A percentile compares a stretch with the other conserved stretches of the same genome.
phyloP scores from a whole-genome alignment of 2,797 vertebrate species.

The Semotilus atromaculatus region DNA sequence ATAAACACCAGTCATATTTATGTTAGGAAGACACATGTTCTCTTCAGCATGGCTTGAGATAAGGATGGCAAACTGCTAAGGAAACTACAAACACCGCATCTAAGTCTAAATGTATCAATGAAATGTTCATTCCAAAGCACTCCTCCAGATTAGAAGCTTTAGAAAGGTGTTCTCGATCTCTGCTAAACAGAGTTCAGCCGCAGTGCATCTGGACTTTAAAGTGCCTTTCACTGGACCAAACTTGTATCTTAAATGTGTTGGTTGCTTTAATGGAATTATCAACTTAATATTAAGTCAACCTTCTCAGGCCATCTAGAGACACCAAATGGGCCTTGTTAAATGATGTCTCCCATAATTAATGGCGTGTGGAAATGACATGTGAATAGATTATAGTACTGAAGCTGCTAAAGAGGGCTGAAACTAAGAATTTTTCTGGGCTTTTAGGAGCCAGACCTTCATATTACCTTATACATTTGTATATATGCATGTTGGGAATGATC shows the following conservation, averaged over 20 bases:
- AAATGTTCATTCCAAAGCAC: conserved; percentile 13
- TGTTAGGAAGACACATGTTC: background rate
- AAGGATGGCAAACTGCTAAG: background rate
- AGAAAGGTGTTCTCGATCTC: conserved; percentile 28
- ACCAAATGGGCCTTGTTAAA: conserved; percentile 42
- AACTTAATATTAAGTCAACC: conserved; percentile 36
- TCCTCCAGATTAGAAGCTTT: conserved; percentile 5
- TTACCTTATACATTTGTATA: background rate
- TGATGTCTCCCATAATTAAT: conserved; percentile 45
- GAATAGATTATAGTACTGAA: background rate
- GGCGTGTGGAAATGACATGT: background rate
- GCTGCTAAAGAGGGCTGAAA: background rate
- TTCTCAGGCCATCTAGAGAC: conserved; percentile 10
- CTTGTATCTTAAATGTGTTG: conserved; percentile 47
- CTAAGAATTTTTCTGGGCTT: background rate
- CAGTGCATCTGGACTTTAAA: conserved; percentile 39
- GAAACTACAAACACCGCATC: background rate
- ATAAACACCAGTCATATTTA: no score
- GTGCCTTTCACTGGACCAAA: conserved; percentile 43
- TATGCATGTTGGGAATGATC: background rate
- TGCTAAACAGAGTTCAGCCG: conserved; percentile 44
- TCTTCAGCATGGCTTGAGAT: no score
- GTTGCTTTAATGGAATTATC: conserved; percentile 42
- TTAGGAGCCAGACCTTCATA: background rate
- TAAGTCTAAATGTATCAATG: background rate